Conservation (phyloP, 2,888 invertebrate genomes). For the Marasmarcha lunaedactyla region DNA sequence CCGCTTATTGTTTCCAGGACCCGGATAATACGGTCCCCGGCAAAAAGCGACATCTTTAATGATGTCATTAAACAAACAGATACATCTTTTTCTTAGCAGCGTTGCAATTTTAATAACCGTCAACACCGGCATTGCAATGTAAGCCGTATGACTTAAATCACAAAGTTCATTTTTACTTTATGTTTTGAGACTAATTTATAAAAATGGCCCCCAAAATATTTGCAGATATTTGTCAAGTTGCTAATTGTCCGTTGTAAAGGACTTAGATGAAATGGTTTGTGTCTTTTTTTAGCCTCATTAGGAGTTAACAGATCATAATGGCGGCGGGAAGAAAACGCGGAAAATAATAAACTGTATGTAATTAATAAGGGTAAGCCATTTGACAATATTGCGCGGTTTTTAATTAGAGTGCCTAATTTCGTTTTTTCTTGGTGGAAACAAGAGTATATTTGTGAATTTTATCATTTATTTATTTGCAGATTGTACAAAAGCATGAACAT, state of each 20-base stretch:
- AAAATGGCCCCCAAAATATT: slow-evolving; percentile 28
- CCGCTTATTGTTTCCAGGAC: slow-evolving; percentile 12
- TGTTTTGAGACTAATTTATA: background rate
- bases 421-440: too few relatives aligned
- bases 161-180: slow-evolving; percentile 1
- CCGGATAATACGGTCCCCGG: slow-evolving; percentile 38
- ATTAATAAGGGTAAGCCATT: too few relatives aligned
- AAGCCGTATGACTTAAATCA: background rate
- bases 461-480: too few relatives aligned
- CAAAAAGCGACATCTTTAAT: slow-evolving; percentile 41
- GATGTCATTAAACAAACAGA: slow-evolving; percentile 51
- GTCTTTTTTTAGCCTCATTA: slow-evolving; percentile 9
- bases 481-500: too few relatives aligned
- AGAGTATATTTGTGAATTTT: too few relatives aligned
- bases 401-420: too few relatives aligned
- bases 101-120: too few relatives aligned
- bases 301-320: slow-evolving; percentile 5
- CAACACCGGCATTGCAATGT: slow-evolving; percentile 20
- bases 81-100: too few relatives aligned
- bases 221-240: slow-evolving; percentile 44
- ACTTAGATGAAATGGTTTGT: slow-evolving; percentile 7
- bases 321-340: too few relatives aligned
- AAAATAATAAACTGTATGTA: too few relatives aligned
- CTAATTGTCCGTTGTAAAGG: slow-evolving; percentile 45
- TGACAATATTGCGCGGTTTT: too few relatives aligned